Evolutionary conservation across 2,113 vertebrate species (phyloP).

Genomic region (Psilopogon haemacephalus): DNA sequence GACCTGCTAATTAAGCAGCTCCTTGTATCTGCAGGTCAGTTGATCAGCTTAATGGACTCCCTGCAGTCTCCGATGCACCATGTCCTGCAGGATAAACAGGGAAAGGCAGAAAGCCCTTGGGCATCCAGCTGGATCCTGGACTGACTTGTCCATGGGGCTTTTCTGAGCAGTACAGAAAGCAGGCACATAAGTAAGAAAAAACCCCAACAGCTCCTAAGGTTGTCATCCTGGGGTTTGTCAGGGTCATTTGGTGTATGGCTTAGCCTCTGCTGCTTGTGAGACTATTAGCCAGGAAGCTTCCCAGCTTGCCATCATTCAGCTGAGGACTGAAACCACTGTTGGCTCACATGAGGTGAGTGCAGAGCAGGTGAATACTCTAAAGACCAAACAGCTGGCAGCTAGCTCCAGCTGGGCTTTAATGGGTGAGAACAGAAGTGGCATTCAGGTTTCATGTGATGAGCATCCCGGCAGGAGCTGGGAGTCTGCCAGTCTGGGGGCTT

Average conservation of each 20-base stretch:
- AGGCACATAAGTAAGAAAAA: not conserved
- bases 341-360: not conserved
- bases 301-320: not conserved
- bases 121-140: not conserved
- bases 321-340: not conserved
- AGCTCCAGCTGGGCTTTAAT: not conserved
- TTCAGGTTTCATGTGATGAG: not conserved
- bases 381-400: not conserved
- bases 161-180: not conserved
- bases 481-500: not conserved
- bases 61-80: not conserved
- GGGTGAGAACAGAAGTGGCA: not conserved
- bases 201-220: fast-evolving
- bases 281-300: not conserved
- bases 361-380: not conserved
- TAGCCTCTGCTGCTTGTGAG: not conserved
- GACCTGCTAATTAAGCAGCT: not conserved
- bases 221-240: not conserved
- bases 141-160: not conserved
- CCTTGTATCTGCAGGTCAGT: not conserved
- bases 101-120: not conserved
- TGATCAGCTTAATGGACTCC: not conserved
- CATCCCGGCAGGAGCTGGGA: not conserved
- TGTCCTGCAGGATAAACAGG: not conserved
- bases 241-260: not conserved